Conservation (phyloP, 2,888 invertebrate species). For the Lysandra bellargus region DNA sequence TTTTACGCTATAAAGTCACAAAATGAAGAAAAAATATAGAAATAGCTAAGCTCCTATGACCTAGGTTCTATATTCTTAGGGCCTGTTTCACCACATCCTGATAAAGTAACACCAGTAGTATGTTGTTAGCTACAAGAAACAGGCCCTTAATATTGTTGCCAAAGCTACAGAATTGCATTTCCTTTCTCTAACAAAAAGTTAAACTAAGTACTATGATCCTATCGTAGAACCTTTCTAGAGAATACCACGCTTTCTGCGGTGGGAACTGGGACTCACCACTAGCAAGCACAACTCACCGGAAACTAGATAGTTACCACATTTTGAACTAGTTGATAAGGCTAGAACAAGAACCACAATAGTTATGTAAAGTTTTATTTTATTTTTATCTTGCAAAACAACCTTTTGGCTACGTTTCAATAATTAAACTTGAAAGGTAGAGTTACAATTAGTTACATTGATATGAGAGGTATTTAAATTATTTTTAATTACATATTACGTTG, state of each 20-base stretch:
- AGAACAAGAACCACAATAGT: neutral
- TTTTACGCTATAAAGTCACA: too few relatives aligned
- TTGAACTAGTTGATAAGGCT: neutral
- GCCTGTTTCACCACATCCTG: too few relatives aligned
- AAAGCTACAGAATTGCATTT: too few relatives aligned
- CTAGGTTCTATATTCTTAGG: too few relatives aligned
- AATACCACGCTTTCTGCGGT: neutral
- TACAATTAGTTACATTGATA: constrained; percentile 6
- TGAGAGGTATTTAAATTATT: neutral
- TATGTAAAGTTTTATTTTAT: constrained; percentile 6
- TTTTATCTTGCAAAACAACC: constrained; percentile 15
- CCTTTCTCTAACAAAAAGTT: too few relatives aligned
- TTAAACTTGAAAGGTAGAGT: neutral
- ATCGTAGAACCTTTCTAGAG: neutral
- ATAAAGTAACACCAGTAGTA: too few relatives aligned
- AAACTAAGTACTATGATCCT: neutral
- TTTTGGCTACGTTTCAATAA: neutral
- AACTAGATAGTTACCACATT: neutral
- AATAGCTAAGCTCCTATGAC: too few relatives aligned
- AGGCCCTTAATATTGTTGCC: too few relatives aligned
- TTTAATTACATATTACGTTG: neutral
- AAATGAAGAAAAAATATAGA: too few relatives aligned
- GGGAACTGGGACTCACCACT: neutral
- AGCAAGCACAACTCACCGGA: neutral
- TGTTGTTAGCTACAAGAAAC: too few relatives aligned